Evolutionary conservation across 2,888 invertebrate species (phyloP), one percentile per base, ranked within the genome.

Genomic region (Netelia melanura): DNA sequence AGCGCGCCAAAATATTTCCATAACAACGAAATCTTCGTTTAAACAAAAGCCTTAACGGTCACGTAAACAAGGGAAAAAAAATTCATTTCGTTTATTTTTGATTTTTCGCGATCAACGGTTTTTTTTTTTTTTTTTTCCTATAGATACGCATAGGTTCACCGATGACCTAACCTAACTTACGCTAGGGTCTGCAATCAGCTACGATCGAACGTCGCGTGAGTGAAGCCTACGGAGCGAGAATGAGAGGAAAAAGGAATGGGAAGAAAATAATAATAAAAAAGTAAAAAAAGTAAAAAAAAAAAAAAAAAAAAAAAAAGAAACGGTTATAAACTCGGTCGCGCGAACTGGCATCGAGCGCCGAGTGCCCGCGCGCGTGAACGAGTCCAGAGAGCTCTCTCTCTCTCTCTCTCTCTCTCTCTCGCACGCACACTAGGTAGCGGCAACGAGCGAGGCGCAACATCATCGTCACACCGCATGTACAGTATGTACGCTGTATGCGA

Each of bases 291-390:
- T n/a, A n/a, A 58, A 67, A 77, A 68, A 38, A 61, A 61, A n/a
- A 25, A 21, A 9, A 1, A 58, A 67, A 77, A 68, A 56, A 80
- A 21, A 21, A 21, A 21, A 21, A 17, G 17, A 76, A 80, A 48
- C 71, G 65, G 48, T 68, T 65, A 75, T 44, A 67, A 82, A 85
- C 70, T 79, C 78, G 79, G 61, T 80, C 67, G 64, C 61, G 81
- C 67, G 67, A 81, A 81, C 72, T 54, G 72, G 75, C 75, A 72
- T 82, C 79, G 80, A 80, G 65, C 74, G 72, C 74, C n/a, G 77
- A 74, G 65, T 79, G 83, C 56, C 75, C 76, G 84, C 76, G 78
- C 77, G 74, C 84, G 81, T 78, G 77, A 84, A 78, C 84, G 72
- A 71, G 85, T 80, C 71, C 79, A 58, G 43, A 58, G 58, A 58